Conservation (phyloP, 2,888 invertebrate species). For the Drosophila prolongata region DNA sequence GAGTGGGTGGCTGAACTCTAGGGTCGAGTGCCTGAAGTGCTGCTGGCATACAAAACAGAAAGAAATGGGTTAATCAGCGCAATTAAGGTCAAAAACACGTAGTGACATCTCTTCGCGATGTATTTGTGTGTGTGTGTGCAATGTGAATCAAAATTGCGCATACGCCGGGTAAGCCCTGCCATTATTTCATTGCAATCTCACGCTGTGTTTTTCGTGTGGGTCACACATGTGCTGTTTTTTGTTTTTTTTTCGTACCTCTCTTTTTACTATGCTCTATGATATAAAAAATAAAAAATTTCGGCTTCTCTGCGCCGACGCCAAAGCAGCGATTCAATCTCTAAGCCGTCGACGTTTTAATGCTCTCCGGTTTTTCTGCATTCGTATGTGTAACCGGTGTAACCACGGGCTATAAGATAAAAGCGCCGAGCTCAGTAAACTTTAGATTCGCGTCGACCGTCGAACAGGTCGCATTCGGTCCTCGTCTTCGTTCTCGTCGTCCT, state of each 20-base stretch:
- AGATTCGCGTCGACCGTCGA: conserved; percentile 72
- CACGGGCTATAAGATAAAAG: conserved; percentile 67
- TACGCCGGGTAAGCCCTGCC: conserved; percentile 75
- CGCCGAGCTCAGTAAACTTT: conserved; percentile 61
- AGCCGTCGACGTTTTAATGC: conserved; percentile 48
- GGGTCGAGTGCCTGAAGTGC: conserved; percentile 56
- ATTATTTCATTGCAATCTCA: conserved; percentile 62
- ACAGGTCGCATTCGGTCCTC: conserved; percentile 59
- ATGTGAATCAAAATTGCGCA: conserved; percentile 66
- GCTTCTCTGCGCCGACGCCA: conserved; percentile 40
- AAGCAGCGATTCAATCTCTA: conserved; percentile 58
- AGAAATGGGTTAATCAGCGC: conserved; percentile 77
- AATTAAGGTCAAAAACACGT: conserved; percentile 78
- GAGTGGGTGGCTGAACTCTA: conserved; percentile 20
- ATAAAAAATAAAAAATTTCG: conserved; percentile 27
- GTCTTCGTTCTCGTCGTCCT: conserved; percentile 33
- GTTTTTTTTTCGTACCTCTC: not conserved
- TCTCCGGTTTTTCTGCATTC: conserved; percentile 2
- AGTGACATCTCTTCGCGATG: conserved; percentile 37
- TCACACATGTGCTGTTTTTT: conserved; percentile 6
- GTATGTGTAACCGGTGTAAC: conserved; percentile 19
- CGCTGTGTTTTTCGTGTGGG: conserved; percentile 29
- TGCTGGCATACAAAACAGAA: conserved; percentile 43
- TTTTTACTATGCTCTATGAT: conserved; percentile 25
- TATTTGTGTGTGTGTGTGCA: conserved; percentile 34